Conservation (phyloP, 2,797 vertebrate species). For the Epinephelus malabaricus region DNA sequence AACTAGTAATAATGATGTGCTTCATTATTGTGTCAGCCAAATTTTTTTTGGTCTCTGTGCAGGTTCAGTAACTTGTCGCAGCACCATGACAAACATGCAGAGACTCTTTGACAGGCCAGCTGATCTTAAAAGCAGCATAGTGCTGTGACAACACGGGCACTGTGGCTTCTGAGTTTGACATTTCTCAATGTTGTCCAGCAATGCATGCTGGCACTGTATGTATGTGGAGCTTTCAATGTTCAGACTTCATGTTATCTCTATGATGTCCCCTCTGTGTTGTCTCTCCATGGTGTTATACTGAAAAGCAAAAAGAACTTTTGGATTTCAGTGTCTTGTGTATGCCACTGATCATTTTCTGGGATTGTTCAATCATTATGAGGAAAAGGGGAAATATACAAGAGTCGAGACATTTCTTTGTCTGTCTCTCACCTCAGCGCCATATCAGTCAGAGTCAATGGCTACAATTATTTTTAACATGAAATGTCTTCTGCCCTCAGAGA, state of each 20-base stretch:
- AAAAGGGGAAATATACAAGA: neutral
- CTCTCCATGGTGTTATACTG: neutral
- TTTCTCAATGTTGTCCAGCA: neutral
- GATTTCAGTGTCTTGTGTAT: neutral
- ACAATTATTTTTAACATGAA: slow-evolving; percentile 47
- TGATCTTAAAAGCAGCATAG: neutral
- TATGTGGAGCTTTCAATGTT: slow-evolving; percentile 1
- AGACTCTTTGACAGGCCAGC: neutral
- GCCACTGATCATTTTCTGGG: neutral
- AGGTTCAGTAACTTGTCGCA: neutral
- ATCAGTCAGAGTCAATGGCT: neutral
- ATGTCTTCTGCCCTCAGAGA: slow-evolving; percentile 14
- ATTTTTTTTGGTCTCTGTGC: neutral
- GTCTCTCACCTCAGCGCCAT: slow-evolving; percentile 54
- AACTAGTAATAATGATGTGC: neutral
- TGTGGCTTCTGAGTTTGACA: neutral
- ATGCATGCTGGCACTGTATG: neutral
- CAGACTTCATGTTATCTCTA: neutral
- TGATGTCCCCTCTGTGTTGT: neutral
- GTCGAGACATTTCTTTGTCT: slow-evolving; percentile 56
- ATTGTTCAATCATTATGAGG: neutral
- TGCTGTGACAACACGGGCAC: neutral
- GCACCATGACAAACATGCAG: neutral
- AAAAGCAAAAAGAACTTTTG: neutral
- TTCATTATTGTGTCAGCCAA: neutral